Evolutionary conservation across 2,113 vertebrate genomes (phyloP).

Genomic region (Anoura caudifer): DNA sequence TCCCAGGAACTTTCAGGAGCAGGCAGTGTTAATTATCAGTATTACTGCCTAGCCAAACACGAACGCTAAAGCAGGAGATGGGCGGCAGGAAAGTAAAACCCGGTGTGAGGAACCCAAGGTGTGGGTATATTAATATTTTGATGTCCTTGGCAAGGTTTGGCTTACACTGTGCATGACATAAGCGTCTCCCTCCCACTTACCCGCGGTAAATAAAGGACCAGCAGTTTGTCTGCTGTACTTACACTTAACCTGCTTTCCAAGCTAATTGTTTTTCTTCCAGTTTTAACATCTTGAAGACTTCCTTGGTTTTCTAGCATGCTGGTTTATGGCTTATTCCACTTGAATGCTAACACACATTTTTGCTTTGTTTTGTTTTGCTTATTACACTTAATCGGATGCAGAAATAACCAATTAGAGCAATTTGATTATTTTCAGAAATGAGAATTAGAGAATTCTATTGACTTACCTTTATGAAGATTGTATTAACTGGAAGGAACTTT

Average conservation of each 20-base stretch:
- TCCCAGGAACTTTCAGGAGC: slow-evolving; percentile 46
- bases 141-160: background rate
- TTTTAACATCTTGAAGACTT: slow-evolving; percentile 47
- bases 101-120: background rate
- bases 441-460: background rate
- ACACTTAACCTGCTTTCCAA: slow-evolving; percentile 37
- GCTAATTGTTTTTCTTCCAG: slow-evolving; percentile 51
- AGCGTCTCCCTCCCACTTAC: background rate
- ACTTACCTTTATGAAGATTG: background rate
- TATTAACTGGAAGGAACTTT: background rate
- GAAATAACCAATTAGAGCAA: background rate
- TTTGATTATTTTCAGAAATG: background rate
- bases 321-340: slow-evolving; percentile 31
- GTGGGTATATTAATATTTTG: slow-evolving; percentile 6
- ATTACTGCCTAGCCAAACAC: background rate
- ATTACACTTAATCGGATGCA: background rate
- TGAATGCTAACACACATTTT: background rate
- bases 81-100: background rate
- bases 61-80: background rate
- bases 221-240: slow-evolving; percentile 49
- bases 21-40: slow-evolving; percentile 31
- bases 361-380: background rate
- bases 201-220: slow-evolving; percentile 28
- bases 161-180: background rate
- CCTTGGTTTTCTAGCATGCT: background rate